Conservation (phyloP, 2,113 vertebrate species). For the Phasianus colchicus region DNA sequence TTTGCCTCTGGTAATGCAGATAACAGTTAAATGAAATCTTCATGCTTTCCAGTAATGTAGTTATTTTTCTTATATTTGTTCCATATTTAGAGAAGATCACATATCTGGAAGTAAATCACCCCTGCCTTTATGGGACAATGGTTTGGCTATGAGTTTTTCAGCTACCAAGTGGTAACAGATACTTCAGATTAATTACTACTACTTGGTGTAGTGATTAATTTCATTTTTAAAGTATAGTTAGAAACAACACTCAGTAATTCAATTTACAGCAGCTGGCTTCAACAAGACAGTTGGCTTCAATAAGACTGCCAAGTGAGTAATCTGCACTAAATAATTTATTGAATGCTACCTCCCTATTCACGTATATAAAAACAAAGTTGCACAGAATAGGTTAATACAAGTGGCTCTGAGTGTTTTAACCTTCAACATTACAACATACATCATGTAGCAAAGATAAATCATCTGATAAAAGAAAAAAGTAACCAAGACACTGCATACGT, state of each 20-base stretch:
- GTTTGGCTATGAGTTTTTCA: neutral
- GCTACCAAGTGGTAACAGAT: neutral
- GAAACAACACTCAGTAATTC: neutral
- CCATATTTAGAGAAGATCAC: neutral
- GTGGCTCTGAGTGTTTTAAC: neutral
- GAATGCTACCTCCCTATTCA: neutral
- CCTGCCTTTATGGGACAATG: neutral
- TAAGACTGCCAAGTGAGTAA: neutral
- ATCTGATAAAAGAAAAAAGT: neutral
- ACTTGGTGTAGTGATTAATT: neutral
- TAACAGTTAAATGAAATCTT: neutral
- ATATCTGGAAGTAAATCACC: neutral
- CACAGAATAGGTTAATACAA: neutral
- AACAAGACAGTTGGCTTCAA: neutral
- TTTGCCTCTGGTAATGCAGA: neutral
- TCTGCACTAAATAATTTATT: slow-evolving; percentile 17
- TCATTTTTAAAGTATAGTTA: neutral
- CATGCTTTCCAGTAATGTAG: neutral
- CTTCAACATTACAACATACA: neutral
- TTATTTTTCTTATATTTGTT: neutral
- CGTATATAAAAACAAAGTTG: neutral
- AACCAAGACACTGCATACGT: neutral
- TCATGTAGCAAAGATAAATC: neutral
- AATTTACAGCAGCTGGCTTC: neutral
- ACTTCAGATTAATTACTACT: neutral